Evolutionary conservation across 1,140 invertebrate genomes (phyloP).

Genomic region (Trichonephila clavata): DNA sequence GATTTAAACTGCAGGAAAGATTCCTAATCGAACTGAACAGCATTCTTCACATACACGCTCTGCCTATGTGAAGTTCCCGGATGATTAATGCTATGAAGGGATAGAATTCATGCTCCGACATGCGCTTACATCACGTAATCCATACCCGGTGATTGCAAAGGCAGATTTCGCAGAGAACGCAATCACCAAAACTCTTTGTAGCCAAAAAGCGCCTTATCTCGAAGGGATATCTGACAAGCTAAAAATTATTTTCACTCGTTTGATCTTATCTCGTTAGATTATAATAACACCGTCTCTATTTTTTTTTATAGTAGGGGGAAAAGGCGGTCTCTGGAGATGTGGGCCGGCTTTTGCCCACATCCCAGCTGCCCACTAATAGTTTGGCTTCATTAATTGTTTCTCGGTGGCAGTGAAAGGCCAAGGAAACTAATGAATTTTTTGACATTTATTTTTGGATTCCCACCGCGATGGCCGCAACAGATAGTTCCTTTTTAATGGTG

Average conservation of each 20-base stretch:
- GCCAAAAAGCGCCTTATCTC: conserved; percentile 27
- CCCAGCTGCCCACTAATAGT: neutral
- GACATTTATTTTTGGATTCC: neutral
- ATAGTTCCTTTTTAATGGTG: neutral
- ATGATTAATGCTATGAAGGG: neutral
- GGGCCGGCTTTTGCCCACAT: conserved; percentile 26
- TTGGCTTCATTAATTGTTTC: conserved; percentile 52
- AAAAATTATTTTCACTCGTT: conserved; percentile 7
- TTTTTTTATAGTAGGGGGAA: neutral
- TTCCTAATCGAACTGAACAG: neutral
- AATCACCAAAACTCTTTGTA: conserved; percentile 39
- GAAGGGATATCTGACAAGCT: conserved; percentile 25
- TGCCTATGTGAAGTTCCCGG: neutral
- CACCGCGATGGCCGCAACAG: neutral
- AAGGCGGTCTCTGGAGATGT: conserved; percentile 31
- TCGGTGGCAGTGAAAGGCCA: conserved; percentile 40
- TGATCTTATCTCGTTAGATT: conserved; percentile 13
- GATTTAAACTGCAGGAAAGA: no score
- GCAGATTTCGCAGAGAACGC: neutral
- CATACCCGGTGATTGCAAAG: neutral
- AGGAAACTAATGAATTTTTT: conserved; percentile 50
- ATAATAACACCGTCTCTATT: neutral
- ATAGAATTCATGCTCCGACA: neutral
- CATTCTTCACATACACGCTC: no score
- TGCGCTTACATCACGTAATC: neutral